Evolutionary conservation across 2,113 vertebrate species (phyloP).

Genomic region (Sterna hirundo): DNA sequence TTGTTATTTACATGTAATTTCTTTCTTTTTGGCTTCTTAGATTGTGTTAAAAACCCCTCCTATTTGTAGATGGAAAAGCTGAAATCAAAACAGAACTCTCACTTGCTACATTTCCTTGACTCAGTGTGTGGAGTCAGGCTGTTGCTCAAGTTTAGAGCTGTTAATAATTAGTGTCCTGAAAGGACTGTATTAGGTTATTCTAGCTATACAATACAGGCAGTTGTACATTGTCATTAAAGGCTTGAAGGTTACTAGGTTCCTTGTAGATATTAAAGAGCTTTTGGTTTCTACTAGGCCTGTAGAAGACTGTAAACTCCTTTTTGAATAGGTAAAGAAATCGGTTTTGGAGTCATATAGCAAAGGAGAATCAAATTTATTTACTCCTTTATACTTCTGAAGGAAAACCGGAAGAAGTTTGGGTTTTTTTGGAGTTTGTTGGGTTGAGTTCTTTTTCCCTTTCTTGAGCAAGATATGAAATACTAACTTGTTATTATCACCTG

Average conservation of each 20-base stretch:
- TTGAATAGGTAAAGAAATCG: background rate
- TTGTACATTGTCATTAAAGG: background rate
- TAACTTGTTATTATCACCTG: background rate
- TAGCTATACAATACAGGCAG: background rate
- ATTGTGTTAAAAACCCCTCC: background rate
- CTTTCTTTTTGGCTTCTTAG: background rate
- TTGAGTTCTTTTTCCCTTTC: rapidly evolving
- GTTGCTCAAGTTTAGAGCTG: background rate
- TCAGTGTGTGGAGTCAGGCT: rapidly evolving
- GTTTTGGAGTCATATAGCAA: background rate
- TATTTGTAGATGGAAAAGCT: background rate
- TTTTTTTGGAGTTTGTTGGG: background rate
- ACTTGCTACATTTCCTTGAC: background rate
- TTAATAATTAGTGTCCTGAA: background rate
- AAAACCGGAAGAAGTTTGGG: background rate
- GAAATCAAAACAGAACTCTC: background rate
- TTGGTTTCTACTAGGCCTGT: background rate
- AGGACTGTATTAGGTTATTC: background rate
- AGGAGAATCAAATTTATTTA: background rate
- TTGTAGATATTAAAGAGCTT: background rate
- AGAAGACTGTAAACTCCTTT: background rate
- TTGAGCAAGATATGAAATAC: background rate
- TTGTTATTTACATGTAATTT: background rate
- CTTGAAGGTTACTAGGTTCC: background rate
- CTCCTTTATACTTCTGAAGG: background rate